Conservation (phyloP, 2,113 vertebrate species). For the Ceuthmochares aereus region DNA sequence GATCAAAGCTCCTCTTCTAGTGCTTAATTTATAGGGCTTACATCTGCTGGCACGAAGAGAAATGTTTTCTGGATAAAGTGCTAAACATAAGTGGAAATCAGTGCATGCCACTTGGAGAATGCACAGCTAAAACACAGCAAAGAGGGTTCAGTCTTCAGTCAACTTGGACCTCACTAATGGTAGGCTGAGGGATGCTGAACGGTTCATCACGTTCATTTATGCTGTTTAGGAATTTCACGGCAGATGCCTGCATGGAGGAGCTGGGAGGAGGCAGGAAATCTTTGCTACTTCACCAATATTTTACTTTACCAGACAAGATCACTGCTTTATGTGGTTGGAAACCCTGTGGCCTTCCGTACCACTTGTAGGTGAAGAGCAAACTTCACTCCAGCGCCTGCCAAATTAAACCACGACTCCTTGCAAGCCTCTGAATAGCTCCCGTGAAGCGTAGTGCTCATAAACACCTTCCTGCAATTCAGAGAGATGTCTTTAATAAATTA, state of each 20-base stretch:
- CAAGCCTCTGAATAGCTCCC: not conserved
- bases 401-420: slow-evolving; percentile 26
- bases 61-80: not conserved
- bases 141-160: not conserved
- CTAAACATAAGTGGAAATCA: not conserved
- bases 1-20: not conserved
- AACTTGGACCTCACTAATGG: not conserved
- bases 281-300: not conserved
- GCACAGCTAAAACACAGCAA: not conserved
- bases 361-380: not conserved
- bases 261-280: not conserved
- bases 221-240: not conserved
- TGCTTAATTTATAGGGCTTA: not conserved
- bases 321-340: not conserved
- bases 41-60: not conserved
- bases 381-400: not conserved
- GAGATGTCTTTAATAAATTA: slow-evolving; percentile 68
- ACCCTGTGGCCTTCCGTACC: not conserved
- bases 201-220: not conserved
- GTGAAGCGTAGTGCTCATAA: not conserved
- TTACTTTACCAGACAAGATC: not conserved
- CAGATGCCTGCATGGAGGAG: not conserved
- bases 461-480: slow-evolving; percentile 40
- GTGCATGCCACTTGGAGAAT: not conserved
- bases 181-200: not conserved